These are phyloP conservation scores for Nysson spinosus DNA, from an alignment of 2,888 invertebrate species.

Conservation along the genomic window DNA sequence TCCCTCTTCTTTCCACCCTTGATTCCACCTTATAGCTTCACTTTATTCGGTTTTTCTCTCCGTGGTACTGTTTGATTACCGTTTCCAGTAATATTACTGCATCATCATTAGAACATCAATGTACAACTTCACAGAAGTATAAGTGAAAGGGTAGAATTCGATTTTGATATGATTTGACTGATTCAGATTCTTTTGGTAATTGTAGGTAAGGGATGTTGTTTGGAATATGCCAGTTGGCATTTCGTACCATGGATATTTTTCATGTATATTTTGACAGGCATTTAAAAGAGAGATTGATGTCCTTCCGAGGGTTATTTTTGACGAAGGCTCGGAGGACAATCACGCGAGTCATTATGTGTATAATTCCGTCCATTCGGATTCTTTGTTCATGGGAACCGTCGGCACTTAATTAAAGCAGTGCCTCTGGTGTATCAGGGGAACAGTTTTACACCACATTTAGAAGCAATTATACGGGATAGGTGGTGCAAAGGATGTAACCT, in stretches of 20 bases:
- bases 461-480: slow-evolving; percentile 52
- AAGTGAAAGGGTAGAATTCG: too few species aligned
- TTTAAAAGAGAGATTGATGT: not conserved
- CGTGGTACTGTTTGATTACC: slow-evolving; percentile 9
- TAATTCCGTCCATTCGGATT: slow-evolving; percentile 9
- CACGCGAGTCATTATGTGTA: slow-evolving; percentile 11
- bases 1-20: not conserved
- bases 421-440: slow-evolving; percentile 44
- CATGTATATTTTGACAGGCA: not conserved
- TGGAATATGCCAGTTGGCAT: not conserved
- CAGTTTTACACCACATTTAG: slow-evolving; percentile 60
- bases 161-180: too few species aligned
- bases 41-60: slow-evolving; percentile 10
- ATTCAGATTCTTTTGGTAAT: too few species aligned
- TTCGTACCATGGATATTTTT: too few species aligned
- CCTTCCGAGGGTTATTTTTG: not conserved
- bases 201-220: not conserved
- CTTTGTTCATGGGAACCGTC: slow-evolving; percentile 8
- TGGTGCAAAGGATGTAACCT: slow-evolving; percentile 11
- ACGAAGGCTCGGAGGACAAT: not conserved
- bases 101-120: too few species aligned
- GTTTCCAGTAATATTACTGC: too few species aligned
- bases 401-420: slow-evolving; percentile 34
- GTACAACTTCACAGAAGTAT: too few species aligned
- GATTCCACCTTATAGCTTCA: not conserved